Evolutionary conservation across 1,140 invertebrate species (phyloP), one percentile per base, ranked within the genome.

Genomic region (Planococcus citri): DNA sequence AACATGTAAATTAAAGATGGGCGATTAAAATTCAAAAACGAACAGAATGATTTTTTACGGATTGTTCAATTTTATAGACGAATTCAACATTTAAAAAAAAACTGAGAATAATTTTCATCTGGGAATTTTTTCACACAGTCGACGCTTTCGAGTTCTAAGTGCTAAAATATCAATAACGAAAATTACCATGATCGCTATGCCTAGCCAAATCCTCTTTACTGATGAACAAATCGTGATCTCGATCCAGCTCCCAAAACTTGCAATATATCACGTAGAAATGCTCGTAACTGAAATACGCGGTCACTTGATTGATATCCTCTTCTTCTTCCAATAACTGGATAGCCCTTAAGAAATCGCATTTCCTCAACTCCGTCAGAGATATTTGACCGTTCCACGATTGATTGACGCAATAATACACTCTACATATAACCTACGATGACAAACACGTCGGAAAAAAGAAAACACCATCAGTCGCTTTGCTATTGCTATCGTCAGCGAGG

Each of bases 221-320:
- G 74, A 99, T 98, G 74, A 92, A 92, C 41, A 99, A 82, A 83
- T 99, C 96, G 78, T 99, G 96, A 82, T 99, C 97, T 72, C 92
- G 87, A 80, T 99, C 97, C 73, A 99, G 80, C 80, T 99, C 97
- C 97, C 97, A 99, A 80, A 99, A 99, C 81, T 98, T 99, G 82
- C 97, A 99, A 78, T 99, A 99, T 76, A 99, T 98, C 24, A 99
- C 97, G 81, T 99, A 99, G 80, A 99, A 99, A 82, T 99, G 97
- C 79, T 99, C 96, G 79, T 99, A 99, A 76, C 94, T 97, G 81
- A 99, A 99, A 79, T 91, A 98, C 74, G 96, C 93, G 71, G 94
- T 97, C 60, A 98, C 90, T 82, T 91, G 89, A 82, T 98, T 98
- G 74, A 99, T 98, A 76, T 98, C 96, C 74, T 96, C 92, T 77